phyloP scores from a whole-genome alignment of 2,888 invertebrate species.

The Dichetophora obliterata region DNA sequence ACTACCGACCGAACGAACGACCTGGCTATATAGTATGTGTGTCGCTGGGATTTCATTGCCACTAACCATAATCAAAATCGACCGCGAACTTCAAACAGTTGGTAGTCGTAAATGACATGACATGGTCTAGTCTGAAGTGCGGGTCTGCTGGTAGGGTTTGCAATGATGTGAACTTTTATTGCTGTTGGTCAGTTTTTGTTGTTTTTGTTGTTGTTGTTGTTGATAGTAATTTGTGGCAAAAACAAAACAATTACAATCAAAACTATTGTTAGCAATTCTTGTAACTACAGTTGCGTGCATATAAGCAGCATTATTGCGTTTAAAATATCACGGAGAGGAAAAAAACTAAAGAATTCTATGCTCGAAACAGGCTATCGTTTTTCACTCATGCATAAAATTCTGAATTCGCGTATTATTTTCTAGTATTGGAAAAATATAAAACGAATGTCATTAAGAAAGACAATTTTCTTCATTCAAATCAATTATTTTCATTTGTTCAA shows the following conservation, averaged over 20 bases:
- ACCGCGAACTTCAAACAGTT: constrained; percentile 50
- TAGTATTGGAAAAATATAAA: too few species aligned
- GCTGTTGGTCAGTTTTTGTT: constrained; percentile 6
- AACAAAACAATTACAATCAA: background rate
- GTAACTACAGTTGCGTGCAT: background rate
- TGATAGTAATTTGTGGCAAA: background rate
- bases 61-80: constrained; percentile 34
- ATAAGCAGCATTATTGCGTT: too few species aligned
- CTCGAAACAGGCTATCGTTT: too few species aligned
- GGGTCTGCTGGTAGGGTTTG: background rate
- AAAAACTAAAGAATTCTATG: too few species aligned
- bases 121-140: background rate
- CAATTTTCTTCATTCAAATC: too few species aligned
- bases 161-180: constrained; percentile 9
- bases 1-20: constrained; percentile 3
- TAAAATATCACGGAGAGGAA: too few species aligned
- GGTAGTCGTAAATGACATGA: constrained; percentile 31
- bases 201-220: background rate
- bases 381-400: too few species aligned
- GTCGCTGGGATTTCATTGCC: background rate
- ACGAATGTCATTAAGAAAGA: too few species aligned
- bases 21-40: background rate
- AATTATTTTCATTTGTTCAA: too few species aligned
- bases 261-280: background rate
- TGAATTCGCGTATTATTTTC: too few species aligned